phyloP scores from a whole-genome alignment of 1,140 invertebrate genomes.

The Zaprionus capensis region DNA sequence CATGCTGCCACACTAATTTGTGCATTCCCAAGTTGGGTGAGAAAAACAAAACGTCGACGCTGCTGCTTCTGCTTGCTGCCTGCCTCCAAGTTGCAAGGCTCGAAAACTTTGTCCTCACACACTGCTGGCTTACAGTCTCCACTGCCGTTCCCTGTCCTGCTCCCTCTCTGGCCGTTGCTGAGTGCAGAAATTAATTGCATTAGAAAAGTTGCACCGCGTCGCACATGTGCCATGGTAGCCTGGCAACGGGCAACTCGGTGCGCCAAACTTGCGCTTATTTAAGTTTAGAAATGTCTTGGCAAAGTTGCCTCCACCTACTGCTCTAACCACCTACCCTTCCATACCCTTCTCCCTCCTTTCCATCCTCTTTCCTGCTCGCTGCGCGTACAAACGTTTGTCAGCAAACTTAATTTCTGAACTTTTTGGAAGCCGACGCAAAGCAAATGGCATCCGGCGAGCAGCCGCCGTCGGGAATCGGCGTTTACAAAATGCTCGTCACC shows the following conservation, averaged over 20 bases:
- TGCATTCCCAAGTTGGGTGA: constrained; percentile 75
- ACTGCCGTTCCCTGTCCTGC: background rate
- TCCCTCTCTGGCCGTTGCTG: constrained; percentile 36
- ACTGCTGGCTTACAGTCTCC: constrained; percentile 14
- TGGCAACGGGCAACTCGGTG: constrained; percentile 34
- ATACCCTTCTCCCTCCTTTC: background rate
- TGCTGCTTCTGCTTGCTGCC: background rate
- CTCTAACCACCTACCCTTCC: background rate
- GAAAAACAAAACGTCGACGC: constrained; percentile 67
- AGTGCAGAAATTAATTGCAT: constrained; percentile 83
- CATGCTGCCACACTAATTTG: constrained; percentile 80
- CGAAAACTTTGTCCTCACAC: constrained; percentile 59
- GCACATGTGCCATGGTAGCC: constrained; percentile 66
- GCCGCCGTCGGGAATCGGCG: constrained; percentile 38
- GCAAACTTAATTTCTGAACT: constrained; percentile 83
- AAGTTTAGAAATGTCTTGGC: constrained; percentile 79
- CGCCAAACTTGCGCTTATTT: constrained; percentile 76
- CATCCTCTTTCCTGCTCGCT: background rate
- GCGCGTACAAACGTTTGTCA: constrained; percentile 75
- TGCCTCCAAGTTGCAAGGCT: constrained; percentile 54
- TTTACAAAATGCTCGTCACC: constrained; percentile 75
- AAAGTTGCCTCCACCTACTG: constrained; percentile 44
- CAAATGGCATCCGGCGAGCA: constrained; percentile 58
- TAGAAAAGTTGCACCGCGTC: constrained; percentile 75
- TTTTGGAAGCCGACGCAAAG: constrained; percentile 58